These are phyloP conservation scores for Mirza zaza DNA, from an alignment of 2,113 vertebrate genomes.

Conservation along the genomic window DNA sequence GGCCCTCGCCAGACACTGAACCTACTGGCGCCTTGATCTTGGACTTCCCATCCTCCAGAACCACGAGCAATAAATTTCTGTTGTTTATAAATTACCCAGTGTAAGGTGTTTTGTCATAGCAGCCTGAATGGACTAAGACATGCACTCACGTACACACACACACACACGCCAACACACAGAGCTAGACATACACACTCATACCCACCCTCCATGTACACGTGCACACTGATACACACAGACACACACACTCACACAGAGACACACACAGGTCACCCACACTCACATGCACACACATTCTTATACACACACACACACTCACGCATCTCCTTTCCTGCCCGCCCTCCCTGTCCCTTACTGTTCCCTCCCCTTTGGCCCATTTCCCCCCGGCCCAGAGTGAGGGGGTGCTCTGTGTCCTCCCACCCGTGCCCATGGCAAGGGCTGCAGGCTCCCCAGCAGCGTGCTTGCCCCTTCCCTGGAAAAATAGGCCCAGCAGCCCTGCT, in stretches of 20 bases:
- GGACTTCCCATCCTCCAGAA: not conserved
- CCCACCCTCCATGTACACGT: not conserved
- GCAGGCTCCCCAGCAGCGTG: not conserved
- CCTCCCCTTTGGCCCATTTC: not conserved
- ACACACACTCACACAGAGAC: not conserved
- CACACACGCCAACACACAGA: not conserved
- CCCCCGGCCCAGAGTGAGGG: not conserved
- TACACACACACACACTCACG: not conserved
- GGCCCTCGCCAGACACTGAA: not conserved
- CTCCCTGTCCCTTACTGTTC: too few species aligned
- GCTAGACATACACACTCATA: too few species aligned
- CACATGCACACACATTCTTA: not conserved
- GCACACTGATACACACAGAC: not conserved
- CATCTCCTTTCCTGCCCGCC: not conserved
- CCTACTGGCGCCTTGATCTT: not conserved
- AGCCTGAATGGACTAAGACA: not conserved
- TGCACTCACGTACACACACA: not conserved
- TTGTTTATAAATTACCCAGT: not conserved
- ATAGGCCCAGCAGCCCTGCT: fast-evolving
- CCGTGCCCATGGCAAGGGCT: too few species aligned
- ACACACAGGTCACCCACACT: not conserved
- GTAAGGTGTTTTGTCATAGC: not conserved
- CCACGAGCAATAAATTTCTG: not conserved
- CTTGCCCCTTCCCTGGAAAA: not conserved
- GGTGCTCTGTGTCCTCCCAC: not conserved